These are phyloP conservation scores for Bursaphelenchus okinawaensis DNA, from an alignment of 2,888 invertebrate species.

Conservation along the genomic window DNA sequence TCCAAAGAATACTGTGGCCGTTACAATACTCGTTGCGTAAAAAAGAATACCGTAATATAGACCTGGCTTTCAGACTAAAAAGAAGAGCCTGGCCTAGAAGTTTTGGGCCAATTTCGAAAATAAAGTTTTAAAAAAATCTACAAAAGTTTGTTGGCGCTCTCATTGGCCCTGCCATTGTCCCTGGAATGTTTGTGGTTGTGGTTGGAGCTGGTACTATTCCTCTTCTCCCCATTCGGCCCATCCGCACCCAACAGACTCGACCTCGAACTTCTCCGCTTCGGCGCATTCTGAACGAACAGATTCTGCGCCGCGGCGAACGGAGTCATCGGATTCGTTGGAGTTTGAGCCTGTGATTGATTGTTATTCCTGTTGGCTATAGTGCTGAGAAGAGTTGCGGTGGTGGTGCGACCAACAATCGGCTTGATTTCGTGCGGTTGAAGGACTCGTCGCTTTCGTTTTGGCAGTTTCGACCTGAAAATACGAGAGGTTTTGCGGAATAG, in stretches of 20 bases:
- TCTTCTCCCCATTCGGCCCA: not conserved
- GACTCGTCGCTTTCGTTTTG: conserved; percentile 51
- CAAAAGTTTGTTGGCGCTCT: not conserved
- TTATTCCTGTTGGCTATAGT: conserved; percentile 33
- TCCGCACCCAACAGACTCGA: conserved; percentile 3
- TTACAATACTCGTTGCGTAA: no score
- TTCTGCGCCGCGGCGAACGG: not conserved
- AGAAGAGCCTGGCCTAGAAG: not conserved
- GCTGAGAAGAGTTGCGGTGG: conserved; percentile 43
- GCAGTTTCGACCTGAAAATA: conserved; percentile 43
- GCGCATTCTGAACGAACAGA: conserved; percentile 8
- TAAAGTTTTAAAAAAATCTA: not conserved
- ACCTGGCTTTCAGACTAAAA: no score
- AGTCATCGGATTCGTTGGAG: not conserved
- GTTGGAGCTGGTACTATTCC: not conserved
- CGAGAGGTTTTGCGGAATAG: not conserved
- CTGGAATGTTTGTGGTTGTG: not conserved
- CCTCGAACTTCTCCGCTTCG: not conserved
- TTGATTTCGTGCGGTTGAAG: conserved; percentile 49
- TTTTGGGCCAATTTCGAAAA: not conserved
- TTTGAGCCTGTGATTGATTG: conserved; percentile 2
- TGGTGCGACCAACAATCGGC: conserved; percentile 32
- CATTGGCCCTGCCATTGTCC: not conserved
- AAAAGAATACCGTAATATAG: no score
- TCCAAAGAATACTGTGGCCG: no score